Evolutionary conservation across 2,888 invertebrate genomes (phyloP).

Genomic region (Agrenia bidenticulata): DNA sequence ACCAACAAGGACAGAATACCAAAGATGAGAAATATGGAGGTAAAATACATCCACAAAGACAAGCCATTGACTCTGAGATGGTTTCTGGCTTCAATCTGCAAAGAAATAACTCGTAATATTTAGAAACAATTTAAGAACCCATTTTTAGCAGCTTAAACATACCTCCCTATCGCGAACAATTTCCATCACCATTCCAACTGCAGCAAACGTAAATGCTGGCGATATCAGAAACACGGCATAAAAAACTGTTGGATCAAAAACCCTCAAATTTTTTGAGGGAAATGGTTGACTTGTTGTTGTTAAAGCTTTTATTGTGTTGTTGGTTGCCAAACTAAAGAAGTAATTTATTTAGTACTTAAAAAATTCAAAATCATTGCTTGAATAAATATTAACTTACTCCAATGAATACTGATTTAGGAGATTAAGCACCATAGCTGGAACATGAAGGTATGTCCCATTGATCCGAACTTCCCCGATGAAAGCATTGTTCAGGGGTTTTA

Average conservation of each 20-base stretch:
- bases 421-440: conserved; percentile 73
- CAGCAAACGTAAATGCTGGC: conserved; percentile 75
- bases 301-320: no score
- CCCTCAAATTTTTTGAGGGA: conserved; percentile 15
- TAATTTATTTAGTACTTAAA: no score
- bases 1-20: conserved; percentile 69
- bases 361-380: neutral
- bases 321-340: no score
- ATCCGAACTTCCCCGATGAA: conserved; percentile 59
- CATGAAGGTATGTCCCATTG: conserved; percentile 78
- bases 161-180: conserved; percentile 84
- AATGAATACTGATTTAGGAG: conserved; percentile 67
- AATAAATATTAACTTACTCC: conserved; percentile 58
- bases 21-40: conserved; percentile 73
- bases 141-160: conserved; percentile 24
- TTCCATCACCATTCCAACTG: conserved; percentile 74
- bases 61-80: conserved; percentile 79
- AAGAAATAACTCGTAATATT: no score
- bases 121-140: no score
- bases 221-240: conserved; percentile 77
- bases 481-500: conserved; percentile 52
- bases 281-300: conserved; percentile 28
- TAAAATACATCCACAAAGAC: conserved; percentile 72
- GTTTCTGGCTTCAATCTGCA: conserved; percentile 76
- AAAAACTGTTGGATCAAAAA: conserved; percentile 65